phyloP scores from a whole-genome alignment of 1,140 invertebrate genomes.

The Ephestia elutella region DNA sequence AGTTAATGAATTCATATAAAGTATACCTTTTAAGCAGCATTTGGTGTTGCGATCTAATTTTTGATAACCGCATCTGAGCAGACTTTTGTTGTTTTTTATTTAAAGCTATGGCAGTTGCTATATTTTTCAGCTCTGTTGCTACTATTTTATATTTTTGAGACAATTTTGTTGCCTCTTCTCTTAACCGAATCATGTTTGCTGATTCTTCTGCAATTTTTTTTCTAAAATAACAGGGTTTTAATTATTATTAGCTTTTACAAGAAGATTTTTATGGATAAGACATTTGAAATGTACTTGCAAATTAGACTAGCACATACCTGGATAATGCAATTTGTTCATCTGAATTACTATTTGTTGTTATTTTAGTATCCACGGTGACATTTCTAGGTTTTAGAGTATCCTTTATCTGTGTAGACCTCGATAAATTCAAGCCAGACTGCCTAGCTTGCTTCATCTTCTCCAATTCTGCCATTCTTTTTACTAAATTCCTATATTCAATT shows the following conservation, averaged over 20 bases:
- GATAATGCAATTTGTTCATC: constrained; percentile 59
- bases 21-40: constrained; percentile 58
- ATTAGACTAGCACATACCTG: constrained; percentile 34
- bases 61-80: constrained; percentile 46
- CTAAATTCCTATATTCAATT: constrained; percentile 67
- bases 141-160: constrained; percentile 64
- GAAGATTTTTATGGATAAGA: too few species aligned
- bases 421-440: constrained; percentile 35
- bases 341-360: constrained; percentile 29
- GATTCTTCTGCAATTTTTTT: constrained; percentile 67
- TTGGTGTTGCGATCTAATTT: constrained; percentile 58
- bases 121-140: constrained; percentile 54
- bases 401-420: constrained; percentile 29
- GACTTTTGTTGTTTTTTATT: constrained; percentile 59
- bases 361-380: constrained; percentile 28
- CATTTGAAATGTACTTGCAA: neutral
- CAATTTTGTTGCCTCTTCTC: constrained; percentile 57
- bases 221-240: constrained; percentile 32
- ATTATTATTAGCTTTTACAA: too few species aligned
- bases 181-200: constrained; percentile 57
- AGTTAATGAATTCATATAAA: neutral
- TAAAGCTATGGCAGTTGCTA: constrained; percentile 54
- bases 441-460: constrained; percentile 64
- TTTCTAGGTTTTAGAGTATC: constrained; percentile 46
- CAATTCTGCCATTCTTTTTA: constrained; percentile 69